Evolutionary conservation across 2,888 invertebrate species (phyloP).

Genomic region (Drosophila monieri): DNA sequence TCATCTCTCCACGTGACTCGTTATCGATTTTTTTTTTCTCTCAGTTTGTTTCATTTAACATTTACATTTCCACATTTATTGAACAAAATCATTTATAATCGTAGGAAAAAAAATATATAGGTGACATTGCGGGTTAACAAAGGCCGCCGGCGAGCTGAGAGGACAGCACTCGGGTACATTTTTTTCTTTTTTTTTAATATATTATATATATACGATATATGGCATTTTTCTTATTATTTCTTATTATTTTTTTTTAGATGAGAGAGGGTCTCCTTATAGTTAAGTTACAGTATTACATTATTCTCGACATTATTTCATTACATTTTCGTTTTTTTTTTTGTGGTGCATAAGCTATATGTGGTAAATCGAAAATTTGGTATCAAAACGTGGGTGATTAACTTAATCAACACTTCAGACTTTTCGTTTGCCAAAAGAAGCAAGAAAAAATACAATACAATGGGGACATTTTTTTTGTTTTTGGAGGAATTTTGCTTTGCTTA

Average conservation of each 20-base stretch:
- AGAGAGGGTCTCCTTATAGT: slow-evolving; percentile 32
- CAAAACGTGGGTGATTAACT: slow-evolving; percentile 53
- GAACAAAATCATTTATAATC: slow-evolving; percentile 31
- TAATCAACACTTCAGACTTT: slow-evolving; percentile 70
- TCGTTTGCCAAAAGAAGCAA: slow-evolving; percentile 72
- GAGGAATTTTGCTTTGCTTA: slow-evolving; percentile 27
- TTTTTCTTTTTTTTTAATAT: not conserved
- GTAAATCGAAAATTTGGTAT: slow-evolving; percentile 47
- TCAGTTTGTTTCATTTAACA: slow-evolving; percentile 12
- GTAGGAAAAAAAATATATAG: slow-evolving; percentile 29
- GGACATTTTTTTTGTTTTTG: not conserved
- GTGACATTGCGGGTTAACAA: slow-evolving; percentile 30
- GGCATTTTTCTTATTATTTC: slow-evolving; percentile 10
- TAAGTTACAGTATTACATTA: slow-evolving; percentile 12
- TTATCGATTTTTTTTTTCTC: slow-evolving; percentile 1
- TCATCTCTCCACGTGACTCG: slow-evolving; percentile 6
- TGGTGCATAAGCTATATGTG: slow-evolving; percentile 37
- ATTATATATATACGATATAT: slow-evolving; percentile 5
- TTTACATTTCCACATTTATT: slow-evolving; percentile 45
- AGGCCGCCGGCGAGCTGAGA: slow-evolving; percentile 23
- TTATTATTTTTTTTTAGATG: slow-evolving; percentile 7
- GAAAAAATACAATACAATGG: slow-evolving; percentile 28
- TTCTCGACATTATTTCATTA: not conserved
- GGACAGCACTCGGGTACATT: slow-evolving; percentile 12
- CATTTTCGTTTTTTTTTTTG: not conserved